Conservation (phyloP, 1,140 invertebrate genomes). For the Tyrophagus putrescentiae region DNA sequence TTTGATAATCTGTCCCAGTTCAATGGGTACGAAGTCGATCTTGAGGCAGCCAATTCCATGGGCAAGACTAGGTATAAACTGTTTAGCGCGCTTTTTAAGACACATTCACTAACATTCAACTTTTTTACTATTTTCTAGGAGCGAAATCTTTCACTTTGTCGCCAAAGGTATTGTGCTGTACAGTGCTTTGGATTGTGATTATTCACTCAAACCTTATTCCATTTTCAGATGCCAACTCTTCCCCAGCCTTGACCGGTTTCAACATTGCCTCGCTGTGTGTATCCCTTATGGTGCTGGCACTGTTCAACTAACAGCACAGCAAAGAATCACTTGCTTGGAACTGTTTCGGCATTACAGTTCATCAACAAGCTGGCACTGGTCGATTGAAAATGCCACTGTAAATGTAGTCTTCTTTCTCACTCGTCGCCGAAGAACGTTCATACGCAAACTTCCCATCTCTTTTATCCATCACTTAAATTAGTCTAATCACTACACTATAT, state of each 20-base stretch:
- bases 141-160: neutral
- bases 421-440: too few relatives aligned
- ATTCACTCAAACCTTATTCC: neutral
- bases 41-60: neutral
- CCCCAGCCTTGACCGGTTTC: neutral
- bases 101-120: neutral
- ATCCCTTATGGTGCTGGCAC: neutral
- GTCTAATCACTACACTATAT: too few relatives aligned
- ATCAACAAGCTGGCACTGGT: too few relatives aligned
- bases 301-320: too few relatives aligned
- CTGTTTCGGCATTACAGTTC: too few relatives aligned
- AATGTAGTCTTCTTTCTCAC: too few relatives aligned
- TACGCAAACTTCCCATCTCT: too few relatives aligned
- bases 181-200: neutral
- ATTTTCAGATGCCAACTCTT: neutral
- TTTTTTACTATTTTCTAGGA: neutral
- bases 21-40: slow-evolving; percentile 3
- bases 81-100: neutral
- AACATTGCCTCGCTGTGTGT: neutral
- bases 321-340: too few relatives aligned
- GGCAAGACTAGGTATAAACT: neutral
- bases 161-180: neutral
- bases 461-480: too few relatives aligned
- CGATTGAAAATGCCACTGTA: too few relatives aligned
- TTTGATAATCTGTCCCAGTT: neutral